Evolutionary conservation across 1,140 invertebrate genomes (phyloP), one percentile per base, ranked within the genome.

Genomic region (Ceratina japonica): DNA sequence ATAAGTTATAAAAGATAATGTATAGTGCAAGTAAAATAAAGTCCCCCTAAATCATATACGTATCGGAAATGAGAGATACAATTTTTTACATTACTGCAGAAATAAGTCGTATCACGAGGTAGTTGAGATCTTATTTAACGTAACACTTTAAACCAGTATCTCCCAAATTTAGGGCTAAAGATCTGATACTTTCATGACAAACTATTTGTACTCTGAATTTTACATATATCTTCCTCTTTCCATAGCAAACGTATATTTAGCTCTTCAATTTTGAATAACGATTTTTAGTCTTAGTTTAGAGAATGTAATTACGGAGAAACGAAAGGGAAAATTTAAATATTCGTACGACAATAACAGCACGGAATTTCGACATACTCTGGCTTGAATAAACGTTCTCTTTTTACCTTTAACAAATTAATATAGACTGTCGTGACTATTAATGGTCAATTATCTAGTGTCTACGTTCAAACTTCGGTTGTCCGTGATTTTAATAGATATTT

Each of bases 41-140:
- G 62, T 75, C 62, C 52, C 51, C 44, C 44, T 75, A 66, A 75
- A 66, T 44, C 20, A 64, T 75, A 8, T 75, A 8, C 24, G 18
- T 58, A 75, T 22, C 37, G n/a, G 54, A 75, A 78, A 56, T 56
- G 18, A 62, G 16, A 62, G 20, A 20, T 68, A 68, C 16, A 51
- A 63, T 71, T 62, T 63, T 72, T 72, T 62, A 77, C 49, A 56
- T 63, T 62, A 72, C 54, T 56, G 59, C 31, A 52, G 69, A 78
- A 78, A 78, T 78, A 78, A 78, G 51, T 78, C 27, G 69, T 78
- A 78, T 72, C 59, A 64, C 75, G 69, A 78, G 75, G 75, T 78
- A 78, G 75, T 78, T 78, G 69, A 78, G 49, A 78, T 78, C 68
- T 72, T 54, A 72, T 78, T 72, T 24, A 72, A 72, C 51, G 58